Base-by-base conservation (phyloP, 2,888 invertebrate genomes). In the Brachylomia viminalis region DNA sequence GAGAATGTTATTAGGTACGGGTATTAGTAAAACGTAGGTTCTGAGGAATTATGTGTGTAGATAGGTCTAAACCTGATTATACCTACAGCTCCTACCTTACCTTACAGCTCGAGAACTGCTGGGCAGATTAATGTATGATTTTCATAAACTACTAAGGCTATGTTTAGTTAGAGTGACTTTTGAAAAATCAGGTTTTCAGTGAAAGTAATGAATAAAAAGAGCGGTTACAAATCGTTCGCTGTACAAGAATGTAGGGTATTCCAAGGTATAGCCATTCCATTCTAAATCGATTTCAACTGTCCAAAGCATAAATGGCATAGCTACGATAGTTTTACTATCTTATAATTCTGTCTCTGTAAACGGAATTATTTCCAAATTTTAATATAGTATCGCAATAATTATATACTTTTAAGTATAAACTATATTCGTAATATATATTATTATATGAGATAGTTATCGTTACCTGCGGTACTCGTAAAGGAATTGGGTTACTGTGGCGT, bases 361-460 rank as follows among this genome's bases (percentile, higher is more conserved):
- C 42, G 33, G 66, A 66, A 49, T 30, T 47, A 76, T 75, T 78
- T 59, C 59, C 13, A 66, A 66, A 75, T 76, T 30, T 54, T 54
- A 82, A 82, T 76, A 82, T 82, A 76, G 10, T 42, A 76, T 82
- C 4, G 23, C 49, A 64, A 1, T 77, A n/a, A n/a, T n/a, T n/a
- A 67, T 64, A 67, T 64, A 45, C 67, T 82, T 52, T 77, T 64
- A 47, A 76, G 45, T 79, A 47, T 76, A 54, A 66, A 75, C 61
- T 54, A 82, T 54, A 54, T 76, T 54, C 5, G 7, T 72, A 56
- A 38, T 77, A 64, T 77, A 47, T 67, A 72, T 47, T 79, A 80
- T 79, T 83, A n/a, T n/a, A n/a, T 67, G 27, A 59, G 84, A 80
- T 83, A 64, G 47, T 27, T 59, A 79, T 83, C 84, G 38, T 58